Evolutionary conservation across 1,140 invertebrate species (phyloP).

Genomic region (Gonioctena quinquepunctata): DNA sequence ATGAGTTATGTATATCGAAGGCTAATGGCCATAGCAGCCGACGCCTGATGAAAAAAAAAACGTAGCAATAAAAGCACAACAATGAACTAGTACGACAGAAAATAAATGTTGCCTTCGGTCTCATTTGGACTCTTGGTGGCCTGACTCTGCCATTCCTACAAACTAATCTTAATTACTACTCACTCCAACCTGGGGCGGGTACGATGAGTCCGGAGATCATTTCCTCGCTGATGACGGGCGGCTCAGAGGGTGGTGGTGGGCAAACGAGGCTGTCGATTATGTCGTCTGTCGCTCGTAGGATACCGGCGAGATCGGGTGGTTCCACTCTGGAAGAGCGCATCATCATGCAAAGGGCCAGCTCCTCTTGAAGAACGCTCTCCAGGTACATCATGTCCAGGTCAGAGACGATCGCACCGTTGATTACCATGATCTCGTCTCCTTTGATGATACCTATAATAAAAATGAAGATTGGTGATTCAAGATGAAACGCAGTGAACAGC

Average conservation of each 20-base stretch:
- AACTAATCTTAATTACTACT: constrained; percentile 7
- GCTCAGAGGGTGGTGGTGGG: constrained; percentile 91
- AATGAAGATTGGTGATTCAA: no score
- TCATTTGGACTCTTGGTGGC: neutral
- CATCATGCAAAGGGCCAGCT: constrained; percentile 94
- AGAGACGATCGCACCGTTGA: constrained; percentile 95
- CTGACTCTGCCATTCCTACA: neutral
- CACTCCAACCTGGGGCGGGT: constrained; percentile 76
- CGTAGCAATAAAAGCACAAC: no score
- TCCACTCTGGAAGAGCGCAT: constrained; percentile 95
- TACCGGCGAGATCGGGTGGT: constrained; percentile 82
- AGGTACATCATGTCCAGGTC: constrained; percentile 99
- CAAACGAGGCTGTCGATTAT: constrained; percentile 95
- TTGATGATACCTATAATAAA: constrained; percentile 85
- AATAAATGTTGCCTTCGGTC: neutral
- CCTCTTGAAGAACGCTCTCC: constrained; percentile 93
- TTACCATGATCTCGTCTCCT: constrained; percentile 97
- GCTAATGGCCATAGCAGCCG: no score
- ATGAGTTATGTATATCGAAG: no score
- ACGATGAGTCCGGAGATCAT: constrained; percentile 95
- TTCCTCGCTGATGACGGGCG: constrained; percentile 91
- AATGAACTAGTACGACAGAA: no score
- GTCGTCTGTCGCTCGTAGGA: constrained; percentile 84
- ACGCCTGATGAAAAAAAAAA: no score
- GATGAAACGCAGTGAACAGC: constrained; percentile 3